A percentile compares a stretch with the other conserved stretches of the same genome.
Conservation (phyloP, 1,140 invertebrate species). For the Aporrectodea caliginosa region DNA sequence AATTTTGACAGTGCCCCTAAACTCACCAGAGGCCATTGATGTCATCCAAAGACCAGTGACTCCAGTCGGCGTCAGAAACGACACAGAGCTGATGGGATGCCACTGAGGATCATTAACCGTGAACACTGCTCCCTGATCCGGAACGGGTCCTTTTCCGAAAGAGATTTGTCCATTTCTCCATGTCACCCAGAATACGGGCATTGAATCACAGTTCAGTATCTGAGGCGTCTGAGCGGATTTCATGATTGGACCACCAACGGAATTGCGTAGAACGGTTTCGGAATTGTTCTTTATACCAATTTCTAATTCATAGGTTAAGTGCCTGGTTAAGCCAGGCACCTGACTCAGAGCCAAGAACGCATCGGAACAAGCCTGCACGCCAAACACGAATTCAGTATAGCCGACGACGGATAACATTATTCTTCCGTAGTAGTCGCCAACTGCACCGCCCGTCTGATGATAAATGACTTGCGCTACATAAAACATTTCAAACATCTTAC, state of each 20-base stretch:
- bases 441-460: background rate
- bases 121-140: background rate
- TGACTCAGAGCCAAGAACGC: background rate
- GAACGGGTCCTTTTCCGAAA: background rate
- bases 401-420: background rate
- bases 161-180: background rate
- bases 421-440: background rate
- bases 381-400: background rate
- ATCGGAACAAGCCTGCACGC: background rate
- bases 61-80: background rate
- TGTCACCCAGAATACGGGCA: background rate
- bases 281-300: background rate
- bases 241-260: background rate
- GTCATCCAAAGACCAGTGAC: background rate
- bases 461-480: background rate
- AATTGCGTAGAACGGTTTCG: background rate
- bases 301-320: background rate
- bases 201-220: background rate
- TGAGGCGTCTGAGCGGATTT: background rate
- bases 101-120: background rate
- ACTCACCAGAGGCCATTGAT: background rate
- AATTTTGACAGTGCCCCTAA: background rate
- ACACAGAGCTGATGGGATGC: background rate
- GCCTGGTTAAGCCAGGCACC: background rate
- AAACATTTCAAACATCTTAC: background rate